A percentile compares a stretch with the other conserved stretches of the same genome.
Conservation (phyloP, 1,140 invertebrate genomes). For the Rhynchophorus ferrugineus region DNA sequence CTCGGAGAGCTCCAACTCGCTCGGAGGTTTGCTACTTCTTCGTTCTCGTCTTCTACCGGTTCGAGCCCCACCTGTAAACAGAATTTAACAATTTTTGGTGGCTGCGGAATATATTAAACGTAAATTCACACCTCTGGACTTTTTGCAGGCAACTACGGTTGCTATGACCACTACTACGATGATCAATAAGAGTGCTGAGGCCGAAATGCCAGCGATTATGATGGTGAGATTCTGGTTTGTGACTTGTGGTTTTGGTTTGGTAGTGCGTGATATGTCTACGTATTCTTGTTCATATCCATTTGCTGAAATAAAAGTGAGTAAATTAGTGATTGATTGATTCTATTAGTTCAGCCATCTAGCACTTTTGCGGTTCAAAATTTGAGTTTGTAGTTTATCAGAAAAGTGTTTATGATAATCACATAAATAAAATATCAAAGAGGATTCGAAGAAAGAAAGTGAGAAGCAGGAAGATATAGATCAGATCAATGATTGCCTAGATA, state of each 20-base stretch:
- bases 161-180: slow-evolving; percentile 31
- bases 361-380: too few relatives aligned
- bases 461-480: too few relatives aligned
- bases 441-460: too few relatives aligned
- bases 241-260: slow-evolving; percentile 5
- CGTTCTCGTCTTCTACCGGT: slow-evolving; percentile 15
- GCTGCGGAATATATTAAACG: too few relatives aligned
- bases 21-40: slow-evolving; percentile 31
- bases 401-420: too few relatives aligned
- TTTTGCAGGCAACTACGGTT: slow-evolving; percentile 32
- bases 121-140: slow-evolving; percentile 12
- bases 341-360: neutral
- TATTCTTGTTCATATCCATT: slow-evolving; percentile 2
- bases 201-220: slow-evolving; percentile 33
- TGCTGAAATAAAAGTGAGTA: neutral
- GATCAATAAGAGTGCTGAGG: slow-evolving; percentile 33
- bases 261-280: slow-evolving; percentile 5
- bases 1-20: slow-evolving; percentile 37
- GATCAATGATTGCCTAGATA: too few relatives aligned
- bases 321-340: neutral
- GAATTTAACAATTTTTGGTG: too few relatives aligned
- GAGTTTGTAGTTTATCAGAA: too few relatives aligned
- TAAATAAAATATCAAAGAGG: too few relatives aligned
- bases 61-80: too few relatives aligned
- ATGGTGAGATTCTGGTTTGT: slow-evolving; percentile 27